Conservation (phyloP, 1,140 invertebrate species). For the Sycophila sp. region DNA sequence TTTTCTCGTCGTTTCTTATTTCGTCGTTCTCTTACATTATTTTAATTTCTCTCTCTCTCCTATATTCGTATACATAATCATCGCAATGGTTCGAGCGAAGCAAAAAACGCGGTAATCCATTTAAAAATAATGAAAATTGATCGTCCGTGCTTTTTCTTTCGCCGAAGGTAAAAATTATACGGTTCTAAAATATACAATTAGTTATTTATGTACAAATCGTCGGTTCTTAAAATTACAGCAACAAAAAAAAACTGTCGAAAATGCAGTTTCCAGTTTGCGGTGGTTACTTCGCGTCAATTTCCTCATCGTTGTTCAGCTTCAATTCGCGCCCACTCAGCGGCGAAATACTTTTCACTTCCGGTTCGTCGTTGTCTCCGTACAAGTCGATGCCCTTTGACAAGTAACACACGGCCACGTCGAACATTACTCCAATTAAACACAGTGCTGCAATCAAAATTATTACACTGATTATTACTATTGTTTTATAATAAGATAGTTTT, state of each 20-base stretch:
- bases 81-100: no score
- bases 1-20: no score
- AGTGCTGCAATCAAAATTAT: constrained; percentile 63
- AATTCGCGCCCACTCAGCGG: not conserved
- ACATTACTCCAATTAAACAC: constrained; percentile 67
- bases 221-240: not conserved
- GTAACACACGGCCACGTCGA: constrained; percentile 70
- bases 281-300: not conserved
- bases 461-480: no score
- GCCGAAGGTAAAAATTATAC: not conserved
- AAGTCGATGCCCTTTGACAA: constrained; percentile 69
- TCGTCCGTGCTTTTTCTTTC: not conserved
- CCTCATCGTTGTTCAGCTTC: constrained; percentile 8
- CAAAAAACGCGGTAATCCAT: not conserved
- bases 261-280: constrained; percentile 12
- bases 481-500: no score
- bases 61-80: no score
- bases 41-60: no score
- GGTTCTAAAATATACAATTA: not conserved
- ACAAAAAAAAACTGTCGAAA: constrained; percentile 6
- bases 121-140: not conserved
- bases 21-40: no score
- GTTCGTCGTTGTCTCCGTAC: constrained; percentile 68
- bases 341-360: constrained; percentile 44
- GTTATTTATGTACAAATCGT: constrained; percentile 21